Conservation (phyloP, 92 coral and sea anemone species). For the Pocillopora grandis region DNA sequence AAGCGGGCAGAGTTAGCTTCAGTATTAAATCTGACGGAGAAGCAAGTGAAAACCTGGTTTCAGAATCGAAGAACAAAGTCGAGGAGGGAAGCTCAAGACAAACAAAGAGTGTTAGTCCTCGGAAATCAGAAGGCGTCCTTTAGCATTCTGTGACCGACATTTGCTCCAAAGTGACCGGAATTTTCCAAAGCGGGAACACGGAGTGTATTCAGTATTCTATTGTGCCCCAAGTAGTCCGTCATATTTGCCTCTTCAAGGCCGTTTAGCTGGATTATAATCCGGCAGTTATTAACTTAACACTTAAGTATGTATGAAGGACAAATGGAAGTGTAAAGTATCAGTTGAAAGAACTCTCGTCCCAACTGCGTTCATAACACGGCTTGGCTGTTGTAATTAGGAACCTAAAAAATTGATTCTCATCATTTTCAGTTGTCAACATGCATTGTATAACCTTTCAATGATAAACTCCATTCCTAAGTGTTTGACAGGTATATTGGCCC, state of each 20-base stretch:
- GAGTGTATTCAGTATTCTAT: not conserved
- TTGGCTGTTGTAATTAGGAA: too few relatives aligned
- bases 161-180: not conserved
- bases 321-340: too few relatives aligned
- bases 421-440: too few relatives aligned
- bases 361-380: too few relatives aligned
- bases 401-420: too few relatives aligned
- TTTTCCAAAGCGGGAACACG: not conserved
- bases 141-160: not conserved
- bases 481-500: too few relatives aligned
- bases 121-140: conserved; percentile 35
- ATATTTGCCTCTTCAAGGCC: not conserved
- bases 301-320: not conserved
- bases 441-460: too few relatives aligned
- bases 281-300: not conserved
- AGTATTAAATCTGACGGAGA: conserved; percentile 71
- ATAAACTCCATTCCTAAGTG: too few relatives aligned
- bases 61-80: conserved; percentile 80
- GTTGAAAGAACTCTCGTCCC: too few relatives aligned
- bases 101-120: conserved; percentile 15
- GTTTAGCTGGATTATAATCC: not conserved
- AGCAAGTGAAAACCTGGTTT: conserved; percentile 84
- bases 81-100: conserved; percentile 66
- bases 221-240: not conserved
- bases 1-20: conserved; percentile 70